Percentiles rank a stretch among this genome's conserved stretches.
phyloP scores from a whole-genome alignment of 2,113 vertebrate genomes.

The Proteles cristata region DNA sequence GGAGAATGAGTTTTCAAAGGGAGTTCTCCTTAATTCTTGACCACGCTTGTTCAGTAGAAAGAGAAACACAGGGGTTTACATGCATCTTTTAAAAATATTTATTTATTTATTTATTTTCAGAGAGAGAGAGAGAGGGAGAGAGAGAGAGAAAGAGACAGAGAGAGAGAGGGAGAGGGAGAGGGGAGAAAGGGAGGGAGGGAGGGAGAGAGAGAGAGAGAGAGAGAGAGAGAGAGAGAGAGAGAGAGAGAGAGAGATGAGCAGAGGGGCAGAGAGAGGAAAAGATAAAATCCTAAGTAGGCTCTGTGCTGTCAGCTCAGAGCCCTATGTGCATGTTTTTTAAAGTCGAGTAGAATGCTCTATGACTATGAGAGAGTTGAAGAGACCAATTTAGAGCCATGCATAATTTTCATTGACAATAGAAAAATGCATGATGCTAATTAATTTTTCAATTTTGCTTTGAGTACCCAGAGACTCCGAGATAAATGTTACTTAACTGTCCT shows the following conservation, averaged over 20 bases:
- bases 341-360: not conserved
- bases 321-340: not conserved
- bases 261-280: too few species aligned
- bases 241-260: too few species aligned
- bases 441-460: not conserved
- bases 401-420: slow-evolving; percentile 1
- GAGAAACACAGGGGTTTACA: not conserved
- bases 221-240: too few species aligned
- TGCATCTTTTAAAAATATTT: not conserved
- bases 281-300: too few species aligned
- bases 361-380: not conserved
- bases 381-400: not conserved
- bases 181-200: too few species aligned
- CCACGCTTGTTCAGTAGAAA: not conserved
- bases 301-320: too few species aligned
- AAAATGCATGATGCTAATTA: not conserved
- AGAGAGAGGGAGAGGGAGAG: too few species aligned
- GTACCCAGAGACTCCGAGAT: not conserved
- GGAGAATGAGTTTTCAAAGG: not conserved
- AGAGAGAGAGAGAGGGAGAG: too few species aligned
- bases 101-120: too few species aligned
- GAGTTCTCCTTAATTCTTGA: not conserved
- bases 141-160: too few species aligned
- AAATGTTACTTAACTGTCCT: not conserved
- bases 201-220: too few species aligned